These are phyloP conservation scores for Pelobates cultripes DNA, from an alignment of 2,797 vertebrate genomes.

Conservation along the genomic window DNA sequence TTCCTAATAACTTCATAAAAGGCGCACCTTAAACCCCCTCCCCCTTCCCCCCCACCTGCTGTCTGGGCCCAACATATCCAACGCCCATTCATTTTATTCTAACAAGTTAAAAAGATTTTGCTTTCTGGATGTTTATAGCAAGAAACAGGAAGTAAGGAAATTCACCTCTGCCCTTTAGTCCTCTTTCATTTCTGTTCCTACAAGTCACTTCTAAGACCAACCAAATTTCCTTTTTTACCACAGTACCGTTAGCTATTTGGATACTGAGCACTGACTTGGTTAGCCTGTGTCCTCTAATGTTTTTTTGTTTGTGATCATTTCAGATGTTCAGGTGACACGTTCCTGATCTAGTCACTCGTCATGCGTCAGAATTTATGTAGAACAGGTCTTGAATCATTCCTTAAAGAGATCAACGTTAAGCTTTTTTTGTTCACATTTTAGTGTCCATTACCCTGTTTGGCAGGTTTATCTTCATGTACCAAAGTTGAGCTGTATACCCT, in stretches of 20 bases:
- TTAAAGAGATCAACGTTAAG: too few relatives aligned
- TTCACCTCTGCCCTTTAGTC: slow-evolving; percentile 12
- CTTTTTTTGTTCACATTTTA: too few relatives aligned
- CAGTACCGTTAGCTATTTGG: not conserved
- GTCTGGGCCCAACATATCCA: slow-evolving; percentile 17
- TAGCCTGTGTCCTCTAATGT: too few relatives aligned
- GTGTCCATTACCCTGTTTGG: too few relatives aligned
- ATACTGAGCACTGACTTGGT: too few relatives aligned
- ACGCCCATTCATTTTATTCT: slow-evolving; percentile 45
- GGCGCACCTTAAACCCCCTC: slow-evolving; percentile 46
- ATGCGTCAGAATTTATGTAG: too few relatives aligned
- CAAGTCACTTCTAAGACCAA: not conserved
- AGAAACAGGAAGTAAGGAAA: slow-evolving; percentile 16
- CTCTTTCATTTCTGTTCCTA: slow-evolving; percentile 6
- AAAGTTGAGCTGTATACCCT: too few relatives aligned
- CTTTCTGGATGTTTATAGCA: slow-evolving; percentile 12
- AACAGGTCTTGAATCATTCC: too few relatives aligned
- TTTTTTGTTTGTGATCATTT: too few relatives aligned
- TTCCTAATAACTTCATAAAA: slow-evolving; percentile 39
- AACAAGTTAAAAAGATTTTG: slow-evolving; percentile 24
- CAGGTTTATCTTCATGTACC: too few relatives aligned
- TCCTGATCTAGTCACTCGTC: too few relatives aligned
- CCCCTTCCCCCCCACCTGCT: slow-evolving; percentile 14
- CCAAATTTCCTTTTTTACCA: not conserved
- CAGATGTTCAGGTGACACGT: too few relatives aligned